phyloP scores from a whole-genome alignment of 2,888 invertebrate genomes.

The Lasioglossum figueresi region DNA sequence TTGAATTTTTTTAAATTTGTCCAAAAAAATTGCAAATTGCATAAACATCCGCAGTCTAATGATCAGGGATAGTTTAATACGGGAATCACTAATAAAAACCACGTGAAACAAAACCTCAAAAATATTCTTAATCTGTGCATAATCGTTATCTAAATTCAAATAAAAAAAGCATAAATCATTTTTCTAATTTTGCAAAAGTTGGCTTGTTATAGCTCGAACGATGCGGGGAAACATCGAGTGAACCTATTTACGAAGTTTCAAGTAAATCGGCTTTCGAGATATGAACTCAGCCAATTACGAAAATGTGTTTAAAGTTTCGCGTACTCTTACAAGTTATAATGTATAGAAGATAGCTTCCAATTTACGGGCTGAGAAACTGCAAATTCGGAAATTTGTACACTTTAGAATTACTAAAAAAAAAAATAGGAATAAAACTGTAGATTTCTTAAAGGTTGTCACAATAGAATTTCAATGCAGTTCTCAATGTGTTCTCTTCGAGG shows the following conservation, averaged over 20 bases:
- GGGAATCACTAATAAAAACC: too few species aligned
- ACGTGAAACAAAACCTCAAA: too few species aligned
- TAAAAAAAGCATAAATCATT: not conserved
- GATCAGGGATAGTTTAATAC: too few species aligned
- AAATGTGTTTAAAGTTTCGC: not conserved
- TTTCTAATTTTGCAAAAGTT: not conserved
- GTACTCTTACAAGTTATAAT: not conserved
- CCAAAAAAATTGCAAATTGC: too few species aligned
- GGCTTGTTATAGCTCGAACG: not conserved
- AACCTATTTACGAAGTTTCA: constrained; percentile 2
- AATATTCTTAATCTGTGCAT: too few species aligned
- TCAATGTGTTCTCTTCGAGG: not conserved
- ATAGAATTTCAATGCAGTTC: not conserved
- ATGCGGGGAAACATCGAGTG: not conserved
- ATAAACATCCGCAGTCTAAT: too few species aligned
- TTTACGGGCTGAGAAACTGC: not conserved
- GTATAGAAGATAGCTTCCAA: not conserved
- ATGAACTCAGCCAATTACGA: not conserved
- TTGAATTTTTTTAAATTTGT: too few species aligned
- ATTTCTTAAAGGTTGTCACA: not conserved
- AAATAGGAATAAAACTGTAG: not conserved
- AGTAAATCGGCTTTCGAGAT: not conserved
- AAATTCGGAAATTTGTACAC: not conserved
- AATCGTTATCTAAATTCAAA: not conserved
- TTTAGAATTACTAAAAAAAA: not conserved